These are phyloP conservation scores for Bombylius discolor DNA, from an alignment of 2,888 invertebrate genomes.

Conservation along the genomic window DNA sequence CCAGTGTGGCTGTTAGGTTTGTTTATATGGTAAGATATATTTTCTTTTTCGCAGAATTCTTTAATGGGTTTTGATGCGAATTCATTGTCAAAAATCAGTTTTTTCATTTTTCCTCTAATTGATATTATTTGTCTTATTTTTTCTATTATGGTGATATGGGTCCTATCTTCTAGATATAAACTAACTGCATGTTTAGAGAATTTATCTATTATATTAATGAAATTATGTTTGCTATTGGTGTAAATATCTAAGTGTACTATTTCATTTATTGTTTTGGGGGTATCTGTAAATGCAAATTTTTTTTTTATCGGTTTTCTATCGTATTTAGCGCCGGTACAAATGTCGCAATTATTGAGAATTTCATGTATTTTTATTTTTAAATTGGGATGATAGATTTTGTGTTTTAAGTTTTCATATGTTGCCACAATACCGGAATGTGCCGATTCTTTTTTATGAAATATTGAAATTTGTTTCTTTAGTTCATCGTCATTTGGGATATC, in stretches of 20 bases:
- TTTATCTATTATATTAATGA: conserved; percentile 13
- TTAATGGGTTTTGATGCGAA: conserved; percentile 1
- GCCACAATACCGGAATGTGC: neutral
- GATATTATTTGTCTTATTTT: conserved; percentile 1
- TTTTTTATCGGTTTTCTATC: conserved; percentile 5
- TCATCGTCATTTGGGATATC: neutral
- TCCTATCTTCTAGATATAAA: conserved; percentile 7
- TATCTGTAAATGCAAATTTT: conserved; percentile 4
- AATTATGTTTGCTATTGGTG: no score
- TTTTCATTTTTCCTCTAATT: conserved; percentile 4
- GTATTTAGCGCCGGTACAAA: no score
- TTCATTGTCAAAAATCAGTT: conserved; percentile 3
- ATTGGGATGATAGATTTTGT: neutral
- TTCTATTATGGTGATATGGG: conserved; percentile 7
- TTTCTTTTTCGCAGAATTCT: conserved; percentile 1
- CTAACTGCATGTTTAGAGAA: conserved; percentile 12
- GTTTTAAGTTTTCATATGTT: neutral
- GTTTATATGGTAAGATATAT: conserved; percentile 1
- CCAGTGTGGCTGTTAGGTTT: conserved; percentile 6
- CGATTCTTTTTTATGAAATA: conserved; percentile 1
- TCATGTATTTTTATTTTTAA: neutral
- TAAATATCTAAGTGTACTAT: no score
- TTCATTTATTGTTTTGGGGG: no score
- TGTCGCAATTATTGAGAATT: conserved; percentile 5
- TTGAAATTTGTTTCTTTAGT: neutral